phyloP scores from a whole-genome alignment of 2,888 invertebrate species.

The Macaria notata region DNA sequence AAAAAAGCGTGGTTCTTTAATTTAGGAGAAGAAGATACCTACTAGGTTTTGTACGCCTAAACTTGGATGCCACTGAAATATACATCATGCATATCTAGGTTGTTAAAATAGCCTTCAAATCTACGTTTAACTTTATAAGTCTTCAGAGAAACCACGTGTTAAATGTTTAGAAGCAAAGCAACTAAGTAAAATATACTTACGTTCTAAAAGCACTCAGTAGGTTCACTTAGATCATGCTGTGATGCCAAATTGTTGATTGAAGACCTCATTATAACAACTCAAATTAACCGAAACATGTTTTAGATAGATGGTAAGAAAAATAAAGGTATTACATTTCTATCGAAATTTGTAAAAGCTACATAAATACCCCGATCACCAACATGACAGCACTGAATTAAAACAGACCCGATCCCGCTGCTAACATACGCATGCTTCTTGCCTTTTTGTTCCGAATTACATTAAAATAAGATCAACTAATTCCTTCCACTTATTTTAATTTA shows the following conservation, averaged over 20 bases:
- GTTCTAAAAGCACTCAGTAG: background rate
- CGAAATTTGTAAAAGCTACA: too few relatives aligned
- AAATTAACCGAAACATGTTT: too few relatives aligned
- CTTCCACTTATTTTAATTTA: slow-evolving; percentile 72
- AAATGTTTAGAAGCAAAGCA: too few relatives aligned
- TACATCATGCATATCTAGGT: too few relatives aligned
- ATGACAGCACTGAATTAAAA: slow-evolving; percentile 35
- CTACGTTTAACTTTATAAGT: too few relatives aligned
- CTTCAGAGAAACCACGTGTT: too few relatives aligned
- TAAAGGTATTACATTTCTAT: background rate
- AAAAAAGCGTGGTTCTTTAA: too few relatives aligned
- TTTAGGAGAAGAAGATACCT: too few relatives aligned
- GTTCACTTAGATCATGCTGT: background rate
- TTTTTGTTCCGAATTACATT: slow-evolving; percentile 75
- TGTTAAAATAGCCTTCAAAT: too few relatives aligned
- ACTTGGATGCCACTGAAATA: too few relatives aligned
- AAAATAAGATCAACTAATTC: slow-evolving; percentile 72
- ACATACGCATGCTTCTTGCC: slow-evolving; percentile 87
- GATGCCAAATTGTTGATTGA: slow-evolving; percentile 6
- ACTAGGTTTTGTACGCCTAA: too few relatives aligned
- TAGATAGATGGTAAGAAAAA: background rate
- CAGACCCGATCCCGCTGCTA: slow-evolving; percentile 59
- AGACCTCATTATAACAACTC: background rate
- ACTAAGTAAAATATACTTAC: too few relatives aligned
- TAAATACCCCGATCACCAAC: slow-evolving; percentile 5